Percentiles rank a stretch among this genome's conserved stretches.
Conservation (phyloP, 2,888 invertebrate species). For the Tupiocoris notatus region DNA sequence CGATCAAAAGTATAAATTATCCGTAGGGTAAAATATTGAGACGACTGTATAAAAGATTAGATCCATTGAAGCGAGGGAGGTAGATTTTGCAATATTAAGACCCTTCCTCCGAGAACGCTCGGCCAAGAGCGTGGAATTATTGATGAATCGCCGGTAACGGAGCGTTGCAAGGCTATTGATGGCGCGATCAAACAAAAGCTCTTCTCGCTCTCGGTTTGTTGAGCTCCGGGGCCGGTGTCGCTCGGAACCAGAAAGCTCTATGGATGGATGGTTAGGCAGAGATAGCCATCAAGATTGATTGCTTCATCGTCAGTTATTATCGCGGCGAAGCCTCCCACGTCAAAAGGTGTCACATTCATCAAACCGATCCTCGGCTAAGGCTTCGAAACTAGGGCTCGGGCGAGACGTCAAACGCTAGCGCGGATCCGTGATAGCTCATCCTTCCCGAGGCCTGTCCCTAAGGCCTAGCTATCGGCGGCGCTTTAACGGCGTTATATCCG, state of each 20-base stretch:
- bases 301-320: background rate
- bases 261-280: background rate
- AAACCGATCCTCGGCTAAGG: no score
- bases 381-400: no score
- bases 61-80: background rate
- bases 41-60: background rate
- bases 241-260: background rate
- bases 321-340: background rate
- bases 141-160: background rate
- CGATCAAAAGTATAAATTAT: background rate
- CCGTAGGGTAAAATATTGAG: background rate
- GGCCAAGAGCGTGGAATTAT: background rate
- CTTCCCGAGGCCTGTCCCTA: background rate
- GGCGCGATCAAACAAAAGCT: background rate
- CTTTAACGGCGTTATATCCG: no score
- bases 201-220: background rate
- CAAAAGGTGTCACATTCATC: background rate
- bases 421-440: background rate
- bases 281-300: background rate
- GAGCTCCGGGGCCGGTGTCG: background rate
- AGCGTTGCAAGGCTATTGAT: background rate
- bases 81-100: background rate
- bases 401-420: background rate
- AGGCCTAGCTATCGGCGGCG: background rate
- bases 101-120: background rate